These are phyloP conservation scores for Ennomos quercinarius DNA, from an alignment of 2,888 invertebrate species.

Conservation along the genomic window DNA sequence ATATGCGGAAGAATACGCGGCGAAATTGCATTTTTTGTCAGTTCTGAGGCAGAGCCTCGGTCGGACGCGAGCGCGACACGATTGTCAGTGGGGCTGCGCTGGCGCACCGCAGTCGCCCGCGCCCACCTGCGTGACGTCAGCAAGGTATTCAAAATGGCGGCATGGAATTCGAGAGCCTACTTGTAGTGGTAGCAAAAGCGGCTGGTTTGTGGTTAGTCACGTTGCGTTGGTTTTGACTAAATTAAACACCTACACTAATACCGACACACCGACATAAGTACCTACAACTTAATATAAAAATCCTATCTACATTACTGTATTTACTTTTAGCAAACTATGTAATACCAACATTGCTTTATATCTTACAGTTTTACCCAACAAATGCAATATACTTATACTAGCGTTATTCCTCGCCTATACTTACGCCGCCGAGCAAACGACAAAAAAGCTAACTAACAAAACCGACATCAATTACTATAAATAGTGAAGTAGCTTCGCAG, in stretches of 20 bases:
- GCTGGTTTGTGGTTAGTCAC: slow-evolving; percentile 42
- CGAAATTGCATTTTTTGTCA: slow-evolving; percentile 76
- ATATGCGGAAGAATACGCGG: slow-evolving; percentile 70
- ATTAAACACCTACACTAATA: slow-evolving; percentile 37
- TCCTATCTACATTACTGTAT: too few species aligned
- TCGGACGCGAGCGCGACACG: slow-evolving; percentile 74
- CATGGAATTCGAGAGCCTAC: slow-evolving; percentile 82
- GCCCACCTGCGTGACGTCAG: slow-evolving; percentile 81
- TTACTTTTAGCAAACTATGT: too few species aligned
- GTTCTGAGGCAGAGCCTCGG: slow-evolving; percentile 75
- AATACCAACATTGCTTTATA: not conserved
- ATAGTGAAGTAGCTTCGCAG: slow-evolving; percentile 4
- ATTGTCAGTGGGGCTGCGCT: slow-evolving; percentile 73
- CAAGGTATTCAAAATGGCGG: slow-evolving; percentile 83
- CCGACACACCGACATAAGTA: too few species aligned
- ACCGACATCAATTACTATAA: slow-evolving; percentile 1
- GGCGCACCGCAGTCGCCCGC: slow-evolving; percentile 69
- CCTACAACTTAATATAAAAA: too few species aligned
- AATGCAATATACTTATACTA: not conserved
- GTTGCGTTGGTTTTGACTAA: slow-evolving; percentile 39
- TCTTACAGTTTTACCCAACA: not conserved
- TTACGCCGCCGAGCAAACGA: not conserved
- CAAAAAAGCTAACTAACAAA: slow-evolving; percentile 1
- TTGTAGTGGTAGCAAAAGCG: slow-evolving; percentile 58
- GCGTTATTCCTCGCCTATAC: too few species aligned